phyloP scores from a whole-genome alignment of 2,113 vertebrate species.

The Trogon surrucura region DNA sequence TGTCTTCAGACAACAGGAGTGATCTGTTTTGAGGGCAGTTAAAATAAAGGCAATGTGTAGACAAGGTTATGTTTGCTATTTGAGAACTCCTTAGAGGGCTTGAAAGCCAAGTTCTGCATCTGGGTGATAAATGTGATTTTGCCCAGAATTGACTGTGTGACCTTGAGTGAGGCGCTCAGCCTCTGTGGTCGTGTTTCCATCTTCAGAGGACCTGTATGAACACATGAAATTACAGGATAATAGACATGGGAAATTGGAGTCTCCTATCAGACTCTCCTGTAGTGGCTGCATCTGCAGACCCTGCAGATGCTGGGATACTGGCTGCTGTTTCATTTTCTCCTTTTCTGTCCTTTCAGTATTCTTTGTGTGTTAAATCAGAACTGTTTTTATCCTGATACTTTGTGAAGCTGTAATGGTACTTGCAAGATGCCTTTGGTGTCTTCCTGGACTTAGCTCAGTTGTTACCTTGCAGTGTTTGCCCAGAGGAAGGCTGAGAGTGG shows the following conservation, averaged over 20 bases:
- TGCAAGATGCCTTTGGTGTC: background rate
- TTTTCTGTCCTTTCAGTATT: background rate
- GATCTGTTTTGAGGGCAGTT: background rate
- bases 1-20: background rate
- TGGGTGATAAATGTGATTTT: background rate
- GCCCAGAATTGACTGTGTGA: background rate
- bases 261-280: background rate
- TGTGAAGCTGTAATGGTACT: background rate
- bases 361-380: background rate
- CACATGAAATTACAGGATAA: accelerated
- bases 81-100: background rate
- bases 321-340: background rate
- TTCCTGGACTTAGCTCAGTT: background rate
- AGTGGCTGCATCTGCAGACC: background rate
- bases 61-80: background rate
- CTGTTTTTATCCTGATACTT: background rate
- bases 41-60: background rate
- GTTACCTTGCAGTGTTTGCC: background rate
- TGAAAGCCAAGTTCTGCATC: background rate
- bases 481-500: background rate
- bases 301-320: background rate
- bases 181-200: background rate
- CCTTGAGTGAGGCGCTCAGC: background rate
- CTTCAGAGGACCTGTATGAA: background rate
- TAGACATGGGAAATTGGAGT: background rate